A percentile compares a stretch with the other conserved stretches of the same genome.
Conservation (phyloP, 2,888 invertebrate genomes). For the Amblyjoppa proteus region DNA sequence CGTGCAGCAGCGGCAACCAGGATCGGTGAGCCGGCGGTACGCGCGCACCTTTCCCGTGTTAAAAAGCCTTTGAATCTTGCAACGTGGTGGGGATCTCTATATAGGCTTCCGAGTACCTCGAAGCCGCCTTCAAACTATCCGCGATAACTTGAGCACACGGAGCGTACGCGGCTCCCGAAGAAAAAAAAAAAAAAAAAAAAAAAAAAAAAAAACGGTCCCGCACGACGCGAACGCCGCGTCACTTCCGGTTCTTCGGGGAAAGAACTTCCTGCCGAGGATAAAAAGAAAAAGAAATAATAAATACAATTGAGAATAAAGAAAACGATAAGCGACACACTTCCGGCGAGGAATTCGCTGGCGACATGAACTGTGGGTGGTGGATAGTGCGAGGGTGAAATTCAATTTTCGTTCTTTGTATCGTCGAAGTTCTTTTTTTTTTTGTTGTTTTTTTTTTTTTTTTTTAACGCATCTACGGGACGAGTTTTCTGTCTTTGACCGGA, state of each 20-base stretch:
- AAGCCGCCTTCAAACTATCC: slow-evolving; percentile 80
- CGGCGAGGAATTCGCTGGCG: slow-evolving; percentile 33
- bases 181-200: background rate
- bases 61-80: slow-evolving; percentile 55
- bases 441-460: slow-evolving; percentile 1
- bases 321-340: background rate
- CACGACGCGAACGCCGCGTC: slow-evolving; percentile 42
- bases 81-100: slow-evolving; percentile 80
- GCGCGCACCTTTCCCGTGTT: slow-evolving; percentile 54
- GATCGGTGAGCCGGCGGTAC: slow-evolving; percentile 53
- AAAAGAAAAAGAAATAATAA: background rate
- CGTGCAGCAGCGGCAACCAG: slow-evolving; percentile 30
- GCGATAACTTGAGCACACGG: slow-evolving; percentile 72
- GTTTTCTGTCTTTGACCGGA: slow-evolving; percentile 59
- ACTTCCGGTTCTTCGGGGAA: slow-evolving; percentile 60
- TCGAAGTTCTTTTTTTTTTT: slow-evolving; percentile 2
- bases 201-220: slow-evolving; percentile 6
- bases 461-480: background rate
- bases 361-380: slow-evolving; percentile 64
- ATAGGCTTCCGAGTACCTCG: slow-evolving; percentile 78
- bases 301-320: background rate
- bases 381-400: slow-evolving; percentile 65
- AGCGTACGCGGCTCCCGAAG: slow-evolving; percentile 59
- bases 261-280: background rate
- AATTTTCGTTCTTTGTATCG: slow-evolving; percentile 5